Evolutionary conservation across 2,113 vertebrate genomes (phyloP).

Genomic region (Poeciliopsis retropinna): DNA sequence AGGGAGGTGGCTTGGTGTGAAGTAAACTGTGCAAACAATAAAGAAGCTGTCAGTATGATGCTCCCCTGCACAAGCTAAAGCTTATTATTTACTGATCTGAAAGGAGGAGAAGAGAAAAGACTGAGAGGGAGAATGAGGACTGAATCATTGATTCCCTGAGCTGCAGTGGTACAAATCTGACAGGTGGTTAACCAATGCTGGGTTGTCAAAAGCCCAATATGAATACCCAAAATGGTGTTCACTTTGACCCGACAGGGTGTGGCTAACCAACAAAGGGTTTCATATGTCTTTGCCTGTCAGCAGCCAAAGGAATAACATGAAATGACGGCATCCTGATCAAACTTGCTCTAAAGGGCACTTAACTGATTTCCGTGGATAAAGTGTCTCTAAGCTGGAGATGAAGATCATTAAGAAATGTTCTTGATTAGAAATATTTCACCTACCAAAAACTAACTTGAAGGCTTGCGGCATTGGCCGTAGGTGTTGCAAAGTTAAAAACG

Average conservation of each 20-base stretch:
- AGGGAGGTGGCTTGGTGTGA: slow-evolving; percentile 26
- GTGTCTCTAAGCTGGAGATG: too few relatives aligned
- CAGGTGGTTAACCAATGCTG: slow-evolving; percentile 36
- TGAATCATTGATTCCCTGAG: not conserved
- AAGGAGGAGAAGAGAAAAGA: not conserved
- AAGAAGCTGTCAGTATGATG: slow-evolving; percentile 33
- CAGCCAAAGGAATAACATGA: not conserved
- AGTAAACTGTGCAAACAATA: slow-evolving; percentile 24
- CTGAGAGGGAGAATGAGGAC: not conserved
- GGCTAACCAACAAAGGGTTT: slow-evolving; percentile 2
- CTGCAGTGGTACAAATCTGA: slow-evolving; percentile 25
- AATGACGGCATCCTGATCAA: not conserved
- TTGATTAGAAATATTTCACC: too few relatives aligned
- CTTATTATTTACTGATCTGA: slow-evolving; percentile 25
- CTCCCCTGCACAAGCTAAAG: slow-evolving; percentile 26
- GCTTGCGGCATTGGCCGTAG: too few relatives aligned
- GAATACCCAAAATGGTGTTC: slow-evolving; percentile 5
- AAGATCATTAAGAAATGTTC: too few relatives aligned
- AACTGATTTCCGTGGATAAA: not conserved
- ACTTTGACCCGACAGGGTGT: not conserved
- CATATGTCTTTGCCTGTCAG: not conserved
- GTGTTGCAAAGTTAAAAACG: too few relatives aligned
- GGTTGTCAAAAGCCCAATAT: slow-evolving; percentile 15
- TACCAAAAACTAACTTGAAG: too few relatives aligned
- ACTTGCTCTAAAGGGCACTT: not conserved